Evolutionary conservation across 2,888 invertebrate genomes (phyloP), one percentile per base, ranked within the genome.

Genomic region (Rhagium mordax): DNA sequence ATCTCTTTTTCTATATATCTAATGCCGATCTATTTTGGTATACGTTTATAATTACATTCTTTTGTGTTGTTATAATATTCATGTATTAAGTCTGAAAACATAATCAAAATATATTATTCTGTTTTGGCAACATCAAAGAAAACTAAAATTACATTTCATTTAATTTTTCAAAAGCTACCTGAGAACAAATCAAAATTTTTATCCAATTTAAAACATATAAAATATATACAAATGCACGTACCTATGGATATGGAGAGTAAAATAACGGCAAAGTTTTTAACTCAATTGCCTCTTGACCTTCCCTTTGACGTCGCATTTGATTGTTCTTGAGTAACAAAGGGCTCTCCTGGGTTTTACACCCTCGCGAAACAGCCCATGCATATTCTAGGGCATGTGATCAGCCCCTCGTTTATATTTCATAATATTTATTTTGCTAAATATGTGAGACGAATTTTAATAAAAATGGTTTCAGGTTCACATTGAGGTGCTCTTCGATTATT

Each of bases 291-390:
- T 57, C 79, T 80, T 79, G 80, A 80, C 79, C 78, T 77, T 75
- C 72, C 74, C 77, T 80, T 79, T 79, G 79, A 77, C 73, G 66
- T 76, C 71, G 70, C 59, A 47, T 51, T 72, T 71, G 77, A 80
- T 80, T 79, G 78, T 77, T 72, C 74, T 75, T 71, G 70, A 72
- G 70, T 75, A 75, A 78, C 76, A 73, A 78, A 80, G 78, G 74
- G 77, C 76, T 68, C 75, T 79, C 75, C 48, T 60, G 72, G 69
- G 71, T 21, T 67, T 68, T 72, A 55, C 75, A 67, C 76, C 76
- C 74, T 74, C 64, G 53, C 62, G 68, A 57, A 55, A 60, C 64
- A 71, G 69, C 71, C 57, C 57, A 51, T 75, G 74, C 77, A 75
- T 79, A 78, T 78, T 76, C 74, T 61, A 57, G 64, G 49, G 57